A percentile compares a stretch with the other conserved stretches of the same genome.
Conservation (phyloP, 37 sponge, comb jelly and placozoan species). For the Corticium candelabrum region DNA sequence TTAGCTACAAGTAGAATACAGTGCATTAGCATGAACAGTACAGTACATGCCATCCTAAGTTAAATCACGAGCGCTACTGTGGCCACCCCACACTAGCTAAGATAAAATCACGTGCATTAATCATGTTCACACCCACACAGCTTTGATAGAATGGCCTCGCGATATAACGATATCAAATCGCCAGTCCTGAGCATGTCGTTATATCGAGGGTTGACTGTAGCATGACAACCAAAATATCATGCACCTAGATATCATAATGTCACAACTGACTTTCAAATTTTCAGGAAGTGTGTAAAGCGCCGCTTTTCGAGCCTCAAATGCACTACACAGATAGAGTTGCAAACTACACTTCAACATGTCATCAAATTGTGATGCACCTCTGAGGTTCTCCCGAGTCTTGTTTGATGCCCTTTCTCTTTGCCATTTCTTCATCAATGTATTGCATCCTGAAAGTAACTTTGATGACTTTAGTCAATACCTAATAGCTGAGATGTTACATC, state of each 20-base stretch:
- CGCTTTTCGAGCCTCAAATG: constrained; percentile 45
- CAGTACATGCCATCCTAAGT: too few relatives aligned
- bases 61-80: too few relatives aligned
- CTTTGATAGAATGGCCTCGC: too few relatives aligned
- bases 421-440: constrained; percentile 78
- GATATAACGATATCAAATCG: too few relatives aligned
- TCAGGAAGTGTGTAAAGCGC: constrained; percentile 65
- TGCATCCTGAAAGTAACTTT: constrained; percentile 38
- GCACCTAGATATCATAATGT: not conserved
- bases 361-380: not conserved
- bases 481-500: constrained; percentile 34
- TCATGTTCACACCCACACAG: too few relatives aligned
- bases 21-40: too few relatives aligned
- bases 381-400: constrained; percentile 20
- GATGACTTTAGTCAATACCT: not conserved
- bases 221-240: too few relatives aligned
- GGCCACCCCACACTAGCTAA: too few relatives aligned
- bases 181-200: too few relatives aligned
- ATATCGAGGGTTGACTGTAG: too few relatives aligned
- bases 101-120: too few relatives aligned
- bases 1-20: too few relatives aligned
- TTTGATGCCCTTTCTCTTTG: constrained; percentile 26
- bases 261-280: constrained; percentile 12
- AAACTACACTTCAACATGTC: not conserved
- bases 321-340: not conserved